phyloP scores from a whole-genome alignment of 2,797 vertebrate genomes.

The Syngnathus acus region DNA sequence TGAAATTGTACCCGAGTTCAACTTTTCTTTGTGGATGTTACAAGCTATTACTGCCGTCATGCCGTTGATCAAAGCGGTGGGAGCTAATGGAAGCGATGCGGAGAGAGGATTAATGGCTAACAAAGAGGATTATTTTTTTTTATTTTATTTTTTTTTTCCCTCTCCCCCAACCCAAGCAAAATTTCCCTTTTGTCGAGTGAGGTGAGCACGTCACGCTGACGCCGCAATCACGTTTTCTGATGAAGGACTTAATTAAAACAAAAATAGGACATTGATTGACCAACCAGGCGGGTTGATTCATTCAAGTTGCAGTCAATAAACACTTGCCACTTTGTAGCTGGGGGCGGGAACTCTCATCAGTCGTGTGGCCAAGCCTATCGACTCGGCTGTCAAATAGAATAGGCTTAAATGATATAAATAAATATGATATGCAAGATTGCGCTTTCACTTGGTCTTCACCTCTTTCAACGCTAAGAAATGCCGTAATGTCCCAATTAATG shows the following conservation, averaged over 20 bases:
- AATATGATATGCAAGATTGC: too few species aligned
- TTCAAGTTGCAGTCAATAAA: conserved; percentile 30
- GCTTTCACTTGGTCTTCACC: too few species aligned
- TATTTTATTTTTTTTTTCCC: neutral
- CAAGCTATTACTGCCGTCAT: conserved; percentile 33
- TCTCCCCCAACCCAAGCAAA: neutral
- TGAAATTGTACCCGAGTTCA: conserved; percentile 14
- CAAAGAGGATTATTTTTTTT: conserved; percentile 24
- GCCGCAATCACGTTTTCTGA: conserved; percentile 23
- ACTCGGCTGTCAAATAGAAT: neutral
- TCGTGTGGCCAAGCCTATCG: neutral
- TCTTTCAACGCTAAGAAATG: conserved; percentile 21
- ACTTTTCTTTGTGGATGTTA: conserved; percentile 24
- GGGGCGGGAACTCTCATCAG: conserved; percentile 8
- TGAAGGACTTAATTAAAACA: conserved; percentile 57
- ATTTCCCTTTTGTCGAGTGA: conserved; percentile 6
- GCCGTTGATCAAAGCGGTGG: conserved; percentile 24
- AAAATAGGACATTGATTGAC: conserved; percentile 54
- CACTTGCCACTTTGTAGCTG: conserved; percentile 17
- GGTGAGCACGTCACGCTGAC: conserved; percentile 5
- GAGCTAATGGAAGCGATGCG: conserved; percentile 27
- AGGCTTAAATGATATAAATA: conserved; percentile 49
- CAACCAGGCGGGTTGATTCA: conserved; percentile 49
- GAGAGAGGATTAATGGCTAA: conserved; percentile 47
- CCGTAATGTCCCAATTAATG: conserved; percentile 19